Evolutionary conservation across 2,113 vertebrate species (phyloP), one percentile per base, ranked within the genome.

Genomic region (Ochotona princeps): DNA sequence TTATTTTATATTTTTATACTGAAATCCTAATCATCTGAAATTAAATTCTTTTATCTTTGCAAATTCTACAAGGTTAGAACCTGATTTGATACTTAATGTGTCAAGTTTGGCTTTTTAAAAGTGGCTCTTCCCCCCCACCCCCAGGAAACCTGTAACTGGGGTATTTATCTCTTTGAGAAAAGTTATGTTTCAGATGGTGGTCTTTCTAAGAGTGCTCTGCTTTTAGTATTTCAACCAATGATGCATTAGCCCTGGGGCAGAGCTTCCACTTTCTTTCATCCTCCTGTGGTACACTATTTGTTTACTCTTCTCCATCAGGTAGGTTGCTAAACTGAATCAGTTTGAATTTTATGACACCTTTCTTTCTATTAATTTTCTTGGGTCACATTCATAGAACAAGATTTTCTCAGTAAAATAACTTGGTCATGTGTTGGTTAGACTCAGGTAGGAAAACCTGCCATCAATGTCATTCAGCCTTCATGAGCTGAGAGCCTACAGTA

Each of bases 41-140:
- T 92, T 78, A 81, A 87, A 65, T 79, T 80, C 30, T 94, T 76
- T 87, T 73, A 67, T 83, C 35, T 95, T 93, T 95, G 57, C 38
- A 93, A 92, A 94, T 85, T 93, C 4, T 84, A 73, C 60, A 75
- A 60, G 70, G 47, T 80, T 38, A 79, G 73, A 80, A 54, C 11
- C 6, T 73, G 78, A 83, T 91, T 92, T 73, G 82, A 87, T 86
- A 85, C 1, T 72, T 49, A 87, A 72, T 67, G 74, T 91, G 32
- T 57, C 65, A 94, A 76, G 26, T 89, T 83, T 73, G 35, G 69
- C 65, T 92, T 60, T 78, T 30, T 44, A 32, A 6, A 89, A 80
- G 10, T 75, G 17, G 23, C 25, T 91, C 84, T 76, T 73, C 28
- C 66, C 83, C 85, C 66, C 0, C 26, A n/a, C n/a, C n/a, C n/a